Conservation (phyloP, 2,888 invertebrate species). For the Drosophila recens region DNA sequence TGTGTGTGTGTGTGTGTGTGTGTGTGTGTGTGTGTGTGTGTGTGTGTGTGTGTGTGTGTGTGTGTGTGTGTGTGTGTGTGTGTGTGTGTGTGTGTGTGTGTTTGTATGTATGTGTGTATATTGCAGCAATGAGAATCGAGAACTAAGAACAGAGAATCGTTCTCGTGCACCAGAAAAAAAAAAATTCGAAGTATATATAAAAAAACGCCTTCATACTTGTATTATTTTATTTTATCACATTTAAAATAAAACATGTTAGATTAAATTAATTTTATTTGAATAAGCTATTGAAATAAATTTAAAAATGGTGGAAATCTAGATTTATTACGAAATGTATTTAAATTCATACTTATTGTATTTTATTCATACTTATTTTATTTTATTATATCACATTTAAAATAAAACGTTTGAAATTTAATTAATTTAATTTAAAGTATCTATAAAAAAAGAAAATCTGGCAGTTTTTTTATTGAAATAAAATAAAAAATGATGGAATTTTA, state of each 20-base stretch:
- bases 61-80: not conserved
- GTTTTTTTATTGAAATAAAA: not conserved
- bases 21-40: not conserved
- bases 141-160: not conserved
- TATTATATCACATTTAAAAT: too few relatives aligned
- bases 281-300: not conserved
- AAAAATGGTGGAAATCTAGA: not conserved
- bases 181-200: too few relatives aligned
- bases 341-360: too few relatives aligned
- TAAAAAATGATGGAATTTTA: not conserved
- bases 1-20: not conserved
- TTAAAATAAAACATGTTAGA: too few relatives aligned
- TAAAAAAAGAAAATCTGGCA: too few relatives aligned
- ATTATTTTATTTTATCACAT: too few relatives aligned
- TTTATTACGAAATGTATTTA: not conserved
- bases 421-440: too few relatives aligned
- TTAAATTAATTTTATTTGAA: too few relatives aligned
- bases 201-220: too few relatives aligned
- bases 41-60: not conserved
- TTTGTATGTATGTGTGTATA: too few relatives aligned
- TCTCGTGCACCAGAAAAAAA: slow-evolving; percentile 6
- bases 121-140: slow-evolving; percentile 2
- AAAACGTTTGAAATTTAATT: too few relatives aligned
- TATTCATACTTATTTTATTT: too few relatives aligned
- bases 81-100: not conserved